Evolutionary conservation across 2,888 invertebrate genomes (phyloP).

Genomic region (Helicoverpa assulta): DNA sequence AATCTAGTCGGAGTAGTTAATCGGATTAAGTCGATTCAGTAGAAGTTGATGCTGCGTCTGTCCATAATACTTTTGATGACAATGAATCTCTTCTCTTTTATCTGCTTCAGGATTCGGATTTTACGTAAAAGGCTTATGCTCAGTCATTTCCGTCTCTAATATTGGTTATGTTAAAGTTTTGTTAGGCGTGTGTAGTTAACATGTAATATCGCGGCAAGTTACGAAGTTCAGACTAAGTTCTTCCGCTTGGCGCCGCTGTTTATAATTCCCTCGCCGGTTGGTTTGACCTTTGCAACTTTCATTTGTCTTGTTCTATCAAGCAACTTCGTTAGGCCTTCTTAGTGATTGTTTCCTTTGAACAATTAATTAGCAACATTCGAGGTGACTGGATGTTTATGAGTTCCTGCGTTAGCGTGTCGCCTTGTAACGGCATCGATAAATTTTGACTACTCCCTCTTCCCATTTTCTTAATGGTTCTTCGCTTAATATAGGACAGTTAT

Average conservation of each 20-base stretch:
- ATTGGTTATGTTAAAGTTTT: conserved; percentile 23
- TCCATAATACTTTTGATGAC: conserved; percentile 57
- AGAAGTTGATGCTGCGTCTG: conserved; percentile 47
- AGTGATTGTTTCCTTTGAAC: conserved; percentile 56
- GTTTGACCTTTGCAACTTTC: conserved; percentile 64
- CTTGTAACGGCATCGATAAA: conserved; percentile 54
- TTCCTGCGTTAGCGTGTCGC: conserved; percentile 39
- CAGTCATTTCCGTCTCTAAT: background rate
- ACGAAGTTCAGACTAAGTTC: conserved; percentile 62
- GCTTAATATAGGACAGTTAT: conserved; percentile 45
- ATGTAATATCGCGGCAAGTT: conserved; percentile 66
- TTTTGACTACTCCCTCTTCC: conserved; percentile 41
- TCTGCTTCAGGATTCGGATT: conserved; percentile 2
- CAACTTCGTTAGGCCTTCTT: conserved; percentile 58
- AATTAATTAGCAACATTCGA: conserved; percentile 61
- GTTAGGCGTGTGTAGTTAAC: conserved; percentile 49
- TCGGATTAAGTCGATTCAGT: conserved; percentile 60
- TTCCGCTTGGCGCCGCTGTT: conserved; percentile 57
- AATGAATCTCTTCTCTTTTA: conserved; percentile 40
- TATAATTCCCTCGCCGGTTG: conserved; percentile 61
- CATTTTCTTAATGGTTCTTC: conserved; percentile 48
- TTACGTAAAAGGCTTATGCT: background rate
- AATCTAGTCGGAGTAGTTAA: conserved; percentile 55
- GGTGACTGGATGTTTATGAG: conserved; percentile 53
- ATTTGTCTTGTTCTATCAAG: conserved; percentile 65